Evolutionary conservation across 2,888 invertebrate genomes (phyloP), one percentile per base, ranked within the genome.

Genomic region (Digitonthophagus gazella): DNA sequence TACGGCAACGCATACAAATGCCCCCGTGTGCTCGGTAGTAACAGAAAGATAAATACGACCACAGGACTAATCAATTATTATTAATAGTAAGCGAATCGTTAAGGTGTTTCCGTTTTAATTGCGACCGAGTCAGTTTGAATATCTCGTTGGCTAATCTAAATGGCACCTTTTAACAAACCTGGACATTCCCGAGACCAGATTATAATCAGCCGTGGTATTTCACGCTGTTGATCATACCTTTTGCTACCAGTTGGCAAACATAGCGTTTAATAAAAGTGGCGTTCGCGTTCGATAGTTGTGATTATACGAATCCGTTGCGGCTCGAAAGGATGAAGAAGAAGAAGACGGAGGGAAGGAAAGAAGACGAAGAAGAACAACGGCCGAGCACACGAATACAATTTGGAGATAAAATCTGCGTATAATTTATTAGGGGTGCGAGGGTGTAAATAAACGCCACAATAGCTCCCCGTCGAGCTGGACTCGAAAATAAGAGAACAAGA

Each of bases 381-480:
- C 11, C 11, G 28, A 19, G 20, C 20, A 61, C 61, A 61, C 20
- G 61, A 61, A 61, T 61, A 61, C 20, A 61, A 19, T 67, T 64
- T 28, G 73, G 76, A 78, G 78, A 78, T 77, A 75, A 78, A 76
- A 79, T 77, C 78, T 70, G 75, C 68, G 65, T 72, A 74, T 80
- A 79, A 81, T 81, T 81, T 81, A 81, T 81, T 75, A 77, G 76
- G 76, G 78, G 78, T 77, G 78, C 76, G 79, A 79, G 80, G 80
- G 81, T 81, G 80, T 81, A 81, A 81, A 81, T 81, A 80, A 80
- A 79, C 78, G 76, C 73, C 76, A 80, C 80, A 81, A 81, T 80
- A 78, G 78, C 75, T 74, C 74, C 81, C 80, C 78, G 80, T 79
- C 76, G 80, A 72, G 77, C 64, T 66, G 74, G 73, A 76, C 77